Base-by-base conservation (phyloP, 2,888 invertebrate genomes). In the Conchocele bisecta region DNA sequence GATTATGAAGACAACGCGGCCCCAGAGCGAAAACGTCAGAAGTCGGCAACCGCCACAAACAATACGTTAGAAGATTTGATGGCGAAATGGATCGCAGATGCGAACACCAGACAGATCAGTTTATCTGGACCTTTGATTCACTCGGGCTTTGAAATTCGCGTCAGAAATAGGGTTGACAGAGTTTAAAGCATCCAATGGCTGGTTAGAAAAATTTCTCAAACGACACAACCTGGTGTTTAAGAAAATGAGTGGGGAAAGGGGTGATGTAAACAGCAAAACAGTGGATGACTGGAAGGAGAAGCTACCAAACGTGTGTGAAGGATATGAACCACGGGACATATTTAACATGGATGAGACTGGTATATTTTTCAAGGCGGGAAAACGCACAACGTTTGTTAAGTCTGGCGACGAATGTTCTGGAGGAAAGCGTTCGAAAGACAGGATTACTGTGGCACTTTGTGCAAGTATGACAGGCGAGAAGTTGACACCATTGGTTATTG, bases 211-310 rank as follows among this genome's bases (percentile, higher is more conserved):
- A 6, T 66, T 72, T 17, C n/a, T 44, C 2, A 60, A 57, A 28
- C 20, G 61, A 15, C 44, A 57, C 29, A 72, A 66, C 20, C 56
- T 72, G 15, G 42, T 53, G 1, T 60, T 66, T 28, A 33, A 35
- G 11, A 53, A 29, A 2, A 66, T 72, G 66, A 24, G 31, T 13
- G 61, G 72, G 11, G 72, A 72, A 29, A 51, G 59, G 44, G 74
- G 68, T 2, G 74, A 65, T 58, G 60, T 68, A 9, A 29, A 51
- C 17, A 58, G 13, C 5, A 24, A 29, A 4, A 41, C 54, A 20
- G 61, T 66, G 15, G 41, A 56, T 3, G 42, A 67, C 41, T 75
- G 75, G 68, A 75, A 61, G 42, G 13, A 15, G 11, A 64, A 54
- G 56, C 59, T 75, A 6, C 66, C 61, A 35, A 31, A 20, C 13